Percentiles rank a stretch among this genome's conserved stretches.
Conservation (phyloP, 2,888 invertebrate species). For the Cordilura impudica region DNA sequence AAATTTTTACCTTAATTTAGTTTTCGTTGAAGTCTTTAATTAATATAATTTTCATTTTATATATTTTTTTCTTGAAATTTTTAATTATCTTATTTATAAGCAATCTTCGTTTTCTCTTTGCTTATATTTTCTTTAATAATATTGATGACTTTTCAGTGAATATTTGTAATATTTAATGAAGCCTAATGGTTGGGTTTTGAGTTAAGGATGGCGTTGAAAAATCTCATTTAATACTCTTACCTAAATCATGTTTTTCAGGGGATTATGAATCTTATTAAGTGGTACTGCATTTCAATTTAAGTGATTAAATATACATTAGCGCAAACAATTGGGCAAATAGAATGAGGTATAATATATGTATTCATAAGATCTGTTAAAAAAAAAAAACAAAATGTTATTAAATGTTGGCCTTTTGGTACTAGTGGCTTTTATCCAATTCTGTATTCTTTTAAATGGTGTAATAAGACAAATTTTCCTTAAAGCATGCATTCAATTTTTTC, state of each 20-base stretch:
- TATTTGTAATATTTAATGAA: slow-evolving; percentile 64
- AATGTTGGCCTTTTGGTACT: neutral
- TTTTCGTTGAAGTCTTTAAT: no score
- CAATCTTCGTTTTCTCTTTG: slow-evolving; percentile 5
- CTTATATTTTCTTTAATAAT: slow-evolving; percentile 35
- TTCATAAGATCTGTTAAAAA: neutral
- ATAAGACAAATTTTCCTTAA: no score
- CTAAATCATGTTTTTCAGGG: slow-evolving; percentile 27
- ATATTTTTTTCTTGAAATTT: no score
- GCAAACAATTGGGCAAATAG: slow-evolving; percentile 26
- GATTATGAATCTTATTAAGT: slow-evolving; percentile 38
- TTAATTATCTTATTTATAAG: neutral
- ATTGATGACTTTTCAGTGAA: slow-evolving; percentile 60
- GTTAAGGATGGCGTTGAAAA: neutral
- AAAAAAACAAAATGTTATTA: neutral
- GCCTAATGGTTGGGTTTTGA: neutral
- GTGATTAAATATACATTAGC: slow-evolving; percentile 32
- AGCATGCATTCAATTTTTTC: no score
- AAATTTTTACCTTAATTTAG: no score
- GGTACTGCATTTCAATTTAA: slow-evolving; percentile 47
- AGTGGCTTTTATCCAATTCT: no score
- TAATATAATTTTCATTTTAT: no score
- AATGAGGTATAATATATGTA: slow-evolving; percentile 24
- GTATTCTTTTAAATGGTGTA: no score
- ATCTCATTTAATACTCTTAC: slow-evolving; percentile 12